These are phyloP conservation scores for Columba guinea DNA, from an alignment of 2,797 vertebrate species.

Conservation along the genomic window DNA sequence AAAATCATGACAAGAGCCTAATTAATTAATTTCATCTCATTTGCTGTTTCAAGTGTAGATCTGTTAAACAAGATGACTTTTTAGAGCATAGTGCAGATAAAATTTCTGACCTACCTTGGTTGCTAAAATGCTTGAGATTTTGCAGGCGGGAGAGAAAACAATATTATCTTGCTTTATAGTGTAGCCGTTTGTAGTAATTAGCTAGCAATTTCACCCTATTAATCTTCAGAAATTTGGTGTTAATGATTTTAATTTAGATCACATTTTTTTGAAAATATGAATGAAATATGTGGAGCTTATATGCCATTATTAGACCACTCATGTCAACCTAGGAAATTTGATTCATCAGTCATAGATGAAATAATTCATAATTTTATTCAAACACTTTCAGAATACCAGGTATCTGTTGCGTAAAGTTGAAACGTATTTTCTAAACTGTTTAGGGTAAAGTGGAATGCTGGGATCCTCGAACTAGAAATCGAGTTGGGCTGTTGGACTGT, in stretches of 20 bases:
- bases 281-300: background rate
- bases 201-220: background rate
- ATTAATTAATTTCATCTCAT: background rate
- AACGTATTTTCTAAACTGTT: background rate
- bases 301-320: background rate
- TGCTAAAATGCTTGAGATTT: background rate
- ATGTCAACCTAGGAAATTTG: background rate
- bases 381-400: background rate
- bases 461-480: conserved; percentile 90
- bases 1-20: background rate
- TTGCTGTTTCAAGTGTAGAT: background rate
- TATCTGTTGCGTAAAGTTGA: background rate
- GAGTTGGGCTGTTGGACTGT: conserved; percentile 91
- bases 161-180: background rate
- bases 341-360: background rate
- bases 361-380: background rate
- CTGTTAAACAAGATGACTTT: background rate
- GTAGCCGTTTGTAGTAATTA: background rate
- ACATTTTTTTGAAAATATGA: background rate
- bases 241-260: background rate
- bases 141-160: background rate
- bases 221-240: background rate
- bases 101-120: background rate
- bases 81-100: background rate
- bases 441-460: conserved; percentile 97